Evolutionary conservation across 2,113 vertebrate species (phyloP).

Genomic region (Mustela nigripes): DNA sequence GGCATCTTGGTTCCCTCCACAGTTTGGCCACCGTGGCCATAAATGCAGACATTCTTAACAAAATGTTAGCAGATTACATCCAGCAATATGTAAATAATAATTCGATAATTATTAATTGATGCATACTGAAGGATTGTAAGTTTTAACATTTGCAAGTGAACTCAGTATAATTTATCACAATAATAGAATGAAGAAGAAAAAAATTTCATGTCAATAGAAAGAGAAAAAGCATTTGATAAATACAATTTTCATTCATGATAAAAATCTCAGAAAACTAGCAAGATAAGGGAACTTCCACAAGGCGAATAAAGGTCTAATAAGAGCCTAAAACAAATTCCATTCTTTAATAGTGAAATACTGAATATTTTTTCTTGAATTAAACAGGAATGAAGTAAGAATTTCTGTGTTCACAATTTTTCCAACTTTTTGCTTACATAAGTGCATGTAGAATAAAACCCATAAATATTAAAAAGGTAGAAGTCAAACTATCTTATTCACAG

Average conservation of each 20-base stretch:
- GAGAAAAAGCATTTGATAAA: background rate
- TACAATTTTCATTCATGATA: background rate
- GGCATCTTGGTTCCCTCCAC: no score
- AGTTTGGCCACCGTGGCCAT: no score
- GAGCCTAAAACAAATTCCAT: background rate
- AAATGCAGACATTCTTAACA: background rate
- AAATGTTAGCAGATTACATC: background rate
- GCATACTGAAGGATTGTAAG: background rate
- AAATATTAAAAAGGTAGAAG: background rate
- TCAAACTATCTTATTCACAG: background rate
- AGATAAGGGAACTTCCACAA: background rate
- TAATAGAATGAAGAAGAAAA: background rate
- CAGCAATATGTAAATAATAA: background rate
- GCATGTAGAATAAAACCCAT: background rate
- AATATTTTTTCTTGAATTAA: background rate
- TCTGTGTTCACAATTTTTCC: background rate
- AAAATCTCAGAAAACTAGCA: background rate
- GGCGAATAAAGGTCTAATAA: background rate
- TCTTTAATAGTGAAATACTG: background rate
- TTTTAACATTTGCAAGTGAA: background rate
- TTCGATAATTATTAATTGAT: background rate
- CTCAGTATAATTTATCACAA: background rate
- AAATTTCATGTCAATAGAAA: background rate
- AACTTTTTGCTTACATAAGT: background rate
- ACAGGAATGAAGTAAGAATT: background rate